A percentile compares a stretch with the other conserved stretches of the same genome.
Evolutionary conservation across 2,797 vertebrate genomes (phyloP).

Genomic region (Neosalanx taihuensis): DNA sequence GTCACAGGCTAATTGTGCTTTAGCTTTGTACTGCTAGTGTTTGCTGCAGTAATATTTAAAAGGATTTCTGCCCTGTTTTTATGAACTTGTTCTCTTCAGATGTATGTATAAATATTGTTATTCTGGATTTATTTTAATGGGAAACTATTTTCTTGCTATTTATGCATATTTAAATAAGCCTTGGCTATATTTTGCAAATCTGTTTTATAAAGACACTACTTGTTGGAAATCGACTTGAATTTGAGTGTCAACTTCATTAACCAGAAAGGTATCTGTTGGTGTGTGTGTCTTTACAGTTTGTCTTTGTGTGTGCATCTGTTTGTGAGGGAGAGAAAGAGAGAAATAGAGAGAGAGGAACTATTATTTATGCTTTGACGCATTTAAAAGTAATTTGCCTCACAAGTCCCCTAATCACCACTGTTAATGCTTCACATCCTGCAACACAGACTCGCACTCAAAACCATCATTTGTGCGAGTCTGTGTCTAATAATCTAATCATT

Average conservation of each 20-base stretch:
- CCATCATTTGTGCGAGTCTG: too few relatives aligned
- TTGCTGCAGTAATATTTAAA: constrained; percentile 65
- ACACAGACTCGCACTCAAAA: too few relatives aligned
- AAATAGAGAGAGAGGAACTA: not conserved
- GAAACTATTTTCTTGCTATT: constrained; percentile 82
- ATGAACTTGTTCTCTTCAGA: constrained; percentile 63
- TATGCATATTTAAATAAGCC: constrained; percentile 84
- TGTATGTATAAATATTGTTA: constrained; percentile 64
- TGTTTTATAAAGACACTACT: constrained; percentile 84
- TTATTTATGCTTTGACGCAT: too few relatives aligned
- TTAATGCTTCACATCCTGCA: too few relatives aligned
- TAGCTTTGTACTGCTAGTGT: constrained; percentile 64
- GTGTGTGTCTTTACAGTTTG: constrained; percentile 12
- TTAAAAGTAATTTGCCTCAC: too few relatives aligned
- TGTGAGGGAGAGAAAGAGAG: not conserved
- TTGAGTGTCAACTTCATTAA: constrained; percentile 43
- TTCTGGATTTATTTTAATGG: constrained; percentile 64
- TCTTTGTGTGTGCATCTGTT: constrained; percentile 2
- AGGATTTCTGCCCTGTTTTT: constrained; percentile 50
- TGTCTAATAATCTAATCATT: too few relatives aligned
- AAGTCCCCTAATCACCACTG: too few relatives aligned
- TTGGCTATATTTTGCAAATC: constrained; percentile 84
- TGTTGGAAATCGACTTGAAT: constrained; percentile 62
- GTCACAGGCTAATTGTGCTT: constrained; percentile 61
- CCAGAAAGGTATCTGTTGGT: constrained; percentile 3